phyloP scores from a whole-genome alignment of 2,888 invertebrate species.

The Chalcosyrphus nemorum region DNA sequence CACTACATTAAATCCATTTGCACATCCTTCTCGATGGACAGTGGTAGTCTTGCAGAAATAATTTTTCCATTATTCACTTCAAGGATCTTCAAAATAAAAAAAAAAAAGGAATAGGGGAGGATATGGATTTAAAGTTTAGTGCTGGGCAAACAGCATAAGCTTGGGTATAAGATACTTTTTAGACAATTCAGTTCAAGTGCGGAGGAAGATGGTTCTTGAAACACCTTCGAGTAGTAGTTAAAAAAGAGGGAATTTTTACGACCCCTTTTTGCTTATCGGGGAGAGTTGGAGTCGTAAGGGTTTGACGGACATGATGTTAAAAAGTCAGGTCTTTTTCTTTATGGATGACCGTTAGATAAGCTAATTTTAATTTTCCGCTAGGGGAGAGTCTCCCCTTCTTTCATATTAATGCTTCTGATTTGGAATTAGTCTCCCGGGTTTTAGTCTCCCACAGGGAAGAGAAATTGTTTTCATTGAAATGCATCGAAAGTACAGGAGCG shows the following conservation, averaged over 20 bases:
- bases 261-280: background rate
- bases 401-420: background rate
- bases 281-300: background rate
- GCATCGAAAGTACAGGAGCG: background rate
- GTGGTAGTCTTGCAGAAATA: slow-evolving; percentile 29
- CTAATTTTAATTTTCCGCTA: slow-evolving; percentile 34
- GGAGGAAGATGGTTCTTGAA: slow-evolving; percentile 31
- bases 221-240: slow-evolving; percentile 15
- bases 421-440: background rate
- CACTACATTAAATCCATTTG: slow-evolving; percentile 64
- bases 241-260: too few species aligned
- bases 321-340: slow-evolving; percentile 9
- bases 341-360: slow-evolving; percentile 14
- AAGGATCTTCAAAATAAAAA: slow-evolving; percentile 38
- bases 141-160: slow-evolving; percentile 60
- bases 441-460: background rate
- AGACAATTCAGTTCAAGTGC: slow-evolving; percentile 37
- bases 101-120: too few species aligned
- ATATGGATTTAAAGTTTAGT: slow-evolving; percentile 60
- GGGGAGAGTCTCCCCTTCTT: too few species aligned
- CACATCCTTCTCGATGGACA: slow-evolving; percentile 35
- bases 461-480: background rate
- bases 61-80: slow-evolving; percentile 58
- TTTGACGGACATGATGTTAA: background rate
- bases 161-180: slow-evolving; percentile 31